Percentiles rank a stretch among this genome's conserved stretches.
Evolutionary conservation across 2,888 invertebrate genomes (phyloP).

Genomic region (Escarpia spicata): DNA sequence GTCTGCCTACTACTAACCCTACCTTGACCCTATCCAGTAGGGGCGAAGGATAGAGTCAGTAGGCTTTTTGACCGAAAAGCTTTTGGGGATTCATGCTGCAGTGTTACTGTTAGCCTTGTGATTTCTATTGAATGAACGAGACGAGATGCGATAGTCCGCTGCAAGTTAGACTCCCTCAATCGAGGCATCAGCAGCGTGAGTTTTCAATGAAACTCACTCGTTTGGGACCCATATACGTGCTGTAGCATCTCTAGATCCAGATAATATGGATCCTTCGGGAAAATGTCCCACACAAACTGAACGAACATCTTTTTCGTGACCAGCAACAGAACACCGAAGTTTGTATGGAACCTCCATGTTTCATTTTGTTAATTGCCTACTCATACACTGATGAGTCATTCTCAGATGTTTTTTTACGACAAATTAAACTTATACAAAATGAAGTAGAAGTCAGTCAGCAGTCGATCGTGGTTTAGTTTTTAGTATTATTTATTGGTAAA

Average conservation of each 20-base stretch:
- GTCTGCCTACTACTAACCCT: too few species aligned
- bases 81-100: too few species aligned
- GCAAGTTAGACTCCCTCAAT: too few species aligned
- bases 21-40: too few species aligned
- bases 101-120: too few species aligned
- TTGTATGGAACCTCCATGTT: conserved; percentile 70
- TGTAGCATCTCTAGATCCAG: conserved; percentile 88
- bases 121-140: too few species aligned
- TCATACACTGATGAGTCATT: background rate
- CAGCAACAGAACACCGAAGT: conserved; percentile 77
- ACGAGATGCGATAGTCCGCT: too few species aligned
- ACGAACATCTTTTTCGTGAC: conserved; percentile 86
- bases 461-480: background rate
- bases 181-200: conserved; percentile 7
- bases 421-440: background rate
- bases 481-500: background rate
- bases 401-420: background rate
- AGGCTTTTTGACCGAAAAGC: too few species aligned
- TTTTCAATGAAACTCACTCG: conserved; percentile 59
- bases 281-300: conserved; percentile 73
- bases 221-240: conserved; percentile 84
- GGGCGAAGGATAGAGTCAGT: too few species aligned
- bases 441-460: background rate
- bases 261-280: conserved; percentile 77
- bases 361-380: conserved; percentile 12